Conservation (phyloP, 35 echinoderm and acorn worm species). For the Diadema setosum region DNA sequence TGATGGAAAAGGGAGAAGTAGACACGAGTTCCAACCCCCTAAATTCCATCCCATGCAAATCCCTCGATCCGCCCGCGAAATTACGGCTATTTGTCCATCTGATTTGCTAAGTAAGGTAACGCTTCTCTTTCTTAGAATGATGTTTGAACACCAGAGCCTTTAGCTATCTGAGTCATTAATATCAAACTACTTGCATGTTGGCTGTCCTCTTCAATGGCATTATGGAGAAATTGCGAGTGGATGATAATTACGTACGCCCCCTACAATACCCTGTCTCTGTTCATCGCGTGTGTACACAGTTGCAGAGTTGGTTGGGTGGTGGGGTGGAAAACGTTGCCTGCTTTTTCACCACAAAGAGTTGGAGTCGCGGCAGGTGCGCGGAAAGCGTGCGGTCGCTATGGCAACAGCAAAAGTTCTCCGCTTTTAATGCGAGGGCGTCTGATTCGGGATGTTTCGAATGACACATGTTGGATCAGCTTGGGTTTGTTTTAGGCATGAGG, state of each 20-base stretch:
- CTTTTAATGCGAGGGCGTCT: no score
- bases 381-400: no score
- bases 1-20: no score
- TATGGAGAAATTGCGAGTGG: no score
- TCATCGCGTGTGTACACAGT: neutral
- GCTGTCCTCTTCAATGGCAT: no score
- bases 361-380: neutral
- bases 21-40: no score
- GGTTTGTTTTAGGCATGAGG: no score
- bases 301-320: neutral
- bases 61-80: neutral
- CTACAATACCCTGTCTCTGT: neutral
- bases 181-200: no score
- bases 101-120: neutral
- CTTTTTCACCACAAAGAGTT: neutral
- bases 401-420: no score
- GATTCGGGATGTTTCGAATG: no score
- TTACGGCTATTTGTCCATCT: neutral
- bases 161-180: no score
- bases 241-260: neutral
- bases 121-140: neutral
- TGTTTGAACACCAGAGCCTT: neutral
- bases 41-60: no score
- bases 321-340: neutral
- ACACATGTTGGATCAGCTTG: slow-evolving; percentile 6